A percentile compares a stretch with the other conserved stretches of the same genome.
Conservation (phyloP, 37 sponge, comb jelly and placozoan genomes). For the Eunapius fragilis region DNA sequence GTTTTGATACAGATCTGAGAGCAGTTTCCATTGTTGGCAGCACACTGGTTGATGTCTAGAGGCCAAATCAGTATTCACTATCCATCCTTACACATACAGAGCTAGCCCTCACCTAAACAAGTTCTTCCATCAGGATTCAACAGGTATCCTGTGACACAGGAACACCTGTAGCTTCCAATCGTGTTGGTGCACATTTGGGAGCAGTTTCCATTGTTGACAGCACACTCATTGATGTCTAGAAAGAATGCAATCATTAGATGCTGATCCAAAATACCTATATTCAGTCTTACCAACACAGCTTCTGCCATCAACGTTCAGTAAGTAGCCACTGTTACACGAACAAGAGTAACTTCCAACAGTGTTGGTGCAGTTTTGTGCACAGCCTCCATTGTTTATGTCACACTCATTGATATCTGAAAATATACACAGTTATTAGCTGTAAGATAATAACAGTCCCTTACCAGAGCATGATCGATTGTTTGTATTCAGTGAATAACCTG, state of each 20-base stretch:
- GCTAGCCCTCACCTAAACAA: neutral
- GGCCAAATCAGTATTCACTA: too few species aligned
- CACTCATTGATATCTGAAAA: conserved; percentile 50
- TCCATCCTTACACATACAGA: neutral
- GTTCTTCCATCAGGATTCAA: neutral
- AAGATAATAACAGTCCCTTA: neutral
- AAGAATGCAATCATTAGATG: conserved; percentile 5
- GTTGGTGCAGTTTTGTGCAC: conserved; percentile 42
- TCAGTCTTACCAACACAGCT: conserved; percentile 19
- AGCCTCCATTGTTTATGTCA: conserved; percentile 32
- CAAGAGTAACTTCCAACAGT: conserved; percentile 14
- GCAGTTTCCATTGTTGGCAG: neutral
- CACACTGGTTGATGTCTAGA: conserved; percentile 5
- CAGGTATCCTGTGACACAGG: neutral
- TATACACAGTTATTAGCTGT: neutral
- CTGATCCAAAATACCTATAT: neutral
- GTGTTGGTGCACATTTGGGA: conserved; percentile 2
- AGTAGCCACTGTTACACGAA: conserved; percentile 11
- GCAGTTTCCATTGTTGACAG: conserved; percentile 5
- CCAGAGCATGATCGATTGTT: neutral
- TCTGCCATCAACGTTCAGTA: neutral
- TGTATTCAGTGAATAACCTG: conserved; percentile 3
- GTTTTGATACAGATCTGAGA: conserved; percentile 7
- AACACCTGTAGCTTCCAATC: conserved; percentile 10
- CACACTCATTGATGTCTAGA: conserved; percentile 27